Evolutionary conservation across 2,888 invertebrate genomes (phyloP).

Genomic region (Drosophila setosimentum): DNA sequence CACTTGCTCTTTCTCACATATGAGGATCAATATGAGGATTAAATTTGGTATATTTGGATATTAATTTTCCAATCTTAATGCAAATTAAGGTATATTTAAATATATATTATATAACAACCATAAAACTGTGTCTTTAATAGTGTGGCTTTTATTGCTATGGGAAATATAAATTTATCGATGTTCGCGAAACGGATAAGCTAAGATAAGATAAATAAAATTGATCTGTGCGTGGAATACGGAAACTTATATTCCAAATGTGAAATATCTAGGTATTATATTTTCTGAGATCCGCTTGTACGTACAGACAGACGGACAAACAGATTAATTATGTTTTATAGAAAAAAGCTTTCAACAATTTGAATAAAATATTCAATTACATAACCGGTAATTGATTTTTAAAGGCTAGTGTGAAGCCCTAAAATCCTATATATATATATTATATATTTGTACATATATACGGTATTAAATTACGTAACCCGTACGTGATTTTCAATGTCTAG

Average conservation of each 20-base stretch:
- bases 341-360: not conserved
- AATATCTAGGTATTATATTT: not conserved
- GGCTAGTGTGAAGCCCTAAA: not conserved
- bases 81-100: too few species aligned
- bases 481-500: not conserved
- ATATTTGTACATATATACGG: not conserved
- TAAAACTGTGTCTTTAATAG: not conserved
- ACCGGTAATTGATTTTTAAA: not conserved
- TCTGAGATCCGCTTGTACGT: not conserved
- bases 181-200: too few species aligned
- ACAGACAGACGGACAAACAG: not conserved
- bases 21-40: not conserved
- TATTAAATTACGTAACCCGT: not conserved
- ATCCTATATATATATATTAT: not conserved
- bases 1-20: not conserved
- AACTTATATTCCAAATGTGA: not conserved
- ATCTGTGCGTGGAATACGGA: not conserved
- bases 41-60: not conserved
- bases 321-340: not conserved
- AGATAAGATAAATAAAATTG: not conserved
- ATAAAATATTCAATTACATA: not conserved
- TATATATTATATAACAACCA: too few species aligned
- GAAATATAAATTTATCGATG: too few species aligned
- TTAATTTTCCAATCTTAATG: too few species aligned
- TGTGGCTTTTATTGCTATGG: not conserved